These are phyloP conservation scores for Vireo griseus DNA, from an alignment of 2,797 vertebrate genomes.

Conservation along the genomic window DNA sequence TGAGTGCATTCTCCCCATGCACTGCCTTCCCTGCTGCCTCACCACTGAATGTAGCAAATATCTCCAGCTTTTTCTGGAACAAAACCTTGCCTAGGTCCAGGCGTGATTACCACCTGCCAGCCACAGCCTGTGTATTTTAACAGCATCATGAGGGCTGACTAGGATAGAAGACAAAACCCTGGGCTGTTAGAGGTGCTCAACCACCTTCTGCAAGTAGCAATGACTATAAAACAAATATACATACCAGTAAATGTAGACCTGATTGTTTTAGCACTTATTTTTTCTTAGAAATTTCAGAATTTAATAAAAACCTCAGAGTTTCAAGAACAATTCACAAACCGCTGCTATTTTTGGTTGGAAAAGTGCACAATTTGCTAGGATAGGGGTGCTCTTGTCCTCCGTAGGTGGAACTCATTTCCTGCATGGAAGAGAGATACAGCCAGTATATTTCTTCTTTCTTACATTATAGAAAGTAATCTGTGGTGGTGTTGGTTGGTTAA, in stretches of 20 bases:
- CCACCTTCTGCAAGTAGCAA: neutral
- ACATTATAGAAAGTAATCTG: neutral
- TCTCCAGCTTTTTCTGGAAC: neutral
- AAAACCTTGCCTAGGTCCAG: neutral
- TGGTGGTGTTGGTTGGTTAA: neutral
- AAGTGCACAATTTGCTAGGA: neutral
- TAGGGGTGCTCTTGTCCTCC: neutral
- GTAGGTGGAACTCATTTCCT: neutral
- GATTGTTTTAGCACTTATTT: neutral
- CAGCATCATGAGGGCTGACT: neutral
- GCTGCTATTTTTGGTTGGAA: neutral
- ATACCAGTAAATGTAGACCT: neutral
- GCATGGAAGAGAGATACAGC: neutral
- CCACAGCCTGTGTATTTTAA: neutral
- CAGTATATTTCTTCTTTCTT: neutral
- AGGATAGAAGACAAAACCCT: neutral
- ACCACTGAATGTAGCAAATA: fast-evolving
- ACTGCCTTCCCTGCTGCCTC: neutral
- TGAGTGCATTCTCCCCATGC: neutral
- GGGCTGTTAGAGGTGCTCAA: neutral
- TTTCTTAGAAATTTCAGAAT: neutral
- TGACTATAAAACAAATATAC: neutral
- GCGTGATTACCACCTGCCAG: neutral
- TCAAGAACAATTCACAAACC: neutral
- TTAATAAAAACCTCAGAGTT: neutral